phyloP scores from a whole-genome alignment of 2,797 vertebrate species.

The Cuniculus paca region DNA sequence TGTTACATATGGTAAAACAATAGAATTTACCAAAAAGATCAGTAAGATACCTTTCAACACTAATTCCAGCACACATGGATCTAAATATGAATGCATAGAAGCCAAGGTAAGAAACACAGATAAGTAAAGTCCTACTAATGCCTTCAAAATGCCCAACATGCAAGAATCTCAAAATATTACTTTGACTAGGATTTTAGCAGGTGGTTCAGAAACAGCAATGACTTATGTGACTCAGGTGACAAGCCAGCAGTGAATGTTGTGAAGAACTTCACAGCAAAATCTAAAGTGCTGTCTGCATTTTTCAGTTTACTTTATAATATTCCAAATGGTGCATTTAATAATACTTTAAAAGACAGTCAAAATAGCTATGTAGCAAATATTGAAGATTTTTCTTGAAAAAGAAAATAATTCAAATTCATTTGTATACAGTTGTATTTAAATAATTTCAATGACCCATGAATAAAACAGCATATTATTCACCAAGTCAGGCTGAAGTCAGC shows the following conservation, averaged over 20 bases:
- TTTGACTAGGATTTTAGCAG: background rate
- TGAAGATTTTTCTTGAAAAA: constrained; percentile 23
- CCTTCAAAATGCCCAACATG: background rate
- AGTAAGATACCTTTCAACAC: background rate
- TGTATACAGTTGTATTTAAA: constrained; percentile 38
- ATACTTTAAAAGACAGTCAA: background rate
- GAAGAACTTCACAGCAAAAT: background rate
- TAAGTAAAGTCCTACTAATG: background rate
- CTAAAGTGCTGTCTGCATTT: background rate
- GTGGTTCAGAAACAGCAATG: background rate
- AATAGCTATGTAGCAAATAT: background rate
- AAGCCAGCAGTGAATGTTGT: background rate
- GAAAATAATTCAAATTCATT: constrained; percentile 12
- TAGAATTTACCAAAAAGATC: background rate
- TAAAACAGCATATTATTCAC: constrained; percentile 6
- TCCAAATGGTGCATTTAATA: background rate
- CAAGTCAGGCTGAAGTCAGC: background rate
- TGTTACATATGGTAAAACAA: background rate
- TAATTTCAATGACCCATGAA: constrained; percentile 35
- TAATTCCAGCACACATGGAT: background rate
- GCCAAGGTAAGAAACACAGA: background rate
- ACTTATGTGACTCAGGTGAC: background rate
- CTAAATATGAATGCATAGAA: background rate
- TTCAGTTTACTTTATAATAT: background rate
- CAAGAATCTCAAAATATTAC: background rate